phyloP scores from a whole-genome alignment of 2,113 vertebrate genomes.

The Pedionomus torquatus region DNA sequence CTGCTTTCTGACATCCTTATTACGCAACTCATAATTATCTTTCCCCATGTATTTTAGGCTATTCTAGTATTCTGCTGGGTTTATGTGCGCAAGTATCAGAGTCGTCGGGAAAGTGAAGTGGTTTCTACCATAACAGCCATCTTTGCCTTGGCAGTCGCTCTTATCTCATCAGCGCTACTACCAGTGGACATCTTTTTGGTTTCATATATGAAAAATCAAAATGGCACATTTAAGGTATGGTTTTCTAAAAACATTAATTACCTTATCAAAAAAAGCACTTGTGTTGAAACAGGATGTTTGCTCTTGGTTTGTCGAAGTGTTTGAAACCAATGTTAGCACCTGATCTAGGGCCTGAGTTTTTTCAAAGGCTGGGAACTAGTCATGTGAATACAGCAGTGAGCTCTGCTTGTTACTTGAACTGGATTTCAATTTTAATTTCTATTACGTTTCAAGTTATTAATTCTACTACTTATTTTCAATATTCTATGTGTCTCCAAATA shows the following conservation, averaged over 20 bases:
- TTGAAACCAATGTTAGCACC: neutral
- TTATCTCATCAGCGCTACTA: conserved; percentile 94
- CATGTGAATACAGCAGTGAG: neutral
- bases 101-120: conserved; percentile 94
- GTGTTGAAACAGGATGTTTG: neutral
- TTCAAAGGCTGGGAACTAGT: neutral
- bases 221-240: conserved; percentile 96
- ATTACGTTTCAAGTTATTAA: accelerated
- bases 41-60: conserved; percentile 73
- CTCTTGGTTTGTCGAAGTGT: neutral
- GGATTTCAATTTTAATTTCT: neutral
- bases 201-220: conserved; percentile 95
- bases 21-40: accelerated
- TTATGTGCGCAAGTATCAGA: conserved; percentile 97
- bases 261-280: neutral
- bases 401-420: neutral
- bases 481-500: accelerated
- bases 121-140: conserved; percentile 96
- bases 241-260: accelerated
- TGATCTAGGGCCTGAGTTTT: neutral
- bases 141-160: conserved; percentile 90
- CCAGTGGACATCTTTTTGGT: conserved; percentile 98
- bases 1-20: accelerated
- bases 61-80: conserved; percentile 96
- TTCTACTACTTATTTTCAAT: accelerated